Conservation (phyloP, 2,113 vertebrate genomes). For the Eudyptes chrysolophus region DNA sequence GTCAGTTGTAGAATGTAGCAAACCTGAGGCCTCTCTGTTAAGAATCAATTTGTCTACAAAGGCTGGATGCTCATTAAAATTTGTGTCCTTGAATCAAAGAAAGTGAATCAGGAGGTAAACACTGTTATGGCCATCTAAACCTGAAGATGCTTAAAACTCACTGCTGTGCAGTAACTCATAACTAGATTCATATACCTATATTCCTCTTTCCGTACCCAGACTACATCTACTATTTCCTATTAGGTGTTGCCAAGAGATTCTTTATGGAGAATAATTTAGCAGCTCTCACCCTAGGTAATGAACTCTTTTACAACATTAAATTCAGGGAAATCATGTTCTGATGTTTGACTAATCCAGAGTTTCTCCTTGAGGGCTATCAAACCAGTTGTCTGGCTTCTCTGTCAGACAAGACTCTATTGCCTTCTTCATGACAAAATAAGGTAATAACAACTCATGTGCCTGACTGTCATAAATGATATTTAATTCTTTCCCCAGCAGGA, state of each 20-base stretch:
- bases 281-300: background rate
- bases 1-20: background rate
- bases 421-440: background rate
- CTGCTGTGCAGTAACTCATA: rapidly evolving
- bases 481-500: background rate
- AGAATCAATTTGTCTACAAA: background rate
- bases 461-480: background rate
- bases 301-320: background rate
- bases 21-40: background rate
- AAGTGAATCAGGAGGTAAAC: background rate
- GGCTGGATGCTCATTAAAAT: background rate
- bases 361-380: background rate
- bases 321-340: background rate
- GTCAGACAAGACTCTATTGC: background rate
- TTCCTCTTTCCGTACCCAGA: background rate
- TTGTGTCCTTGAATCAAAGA: background rate
- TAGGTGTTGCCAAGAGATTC: background rate
- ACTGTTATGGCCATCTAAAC: background rate
- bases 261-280: background rate
- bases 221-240: background rate
- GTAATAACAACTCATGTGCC: background rate
- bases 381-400: background rate
- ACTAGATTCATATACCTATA: background rate
- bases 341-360: background rate
- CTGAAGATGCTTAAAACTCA: background rate